phyloP scores from a whole-genome alignment of 2,113 vertebrate genomes.

The Abramis brama region DNA sequence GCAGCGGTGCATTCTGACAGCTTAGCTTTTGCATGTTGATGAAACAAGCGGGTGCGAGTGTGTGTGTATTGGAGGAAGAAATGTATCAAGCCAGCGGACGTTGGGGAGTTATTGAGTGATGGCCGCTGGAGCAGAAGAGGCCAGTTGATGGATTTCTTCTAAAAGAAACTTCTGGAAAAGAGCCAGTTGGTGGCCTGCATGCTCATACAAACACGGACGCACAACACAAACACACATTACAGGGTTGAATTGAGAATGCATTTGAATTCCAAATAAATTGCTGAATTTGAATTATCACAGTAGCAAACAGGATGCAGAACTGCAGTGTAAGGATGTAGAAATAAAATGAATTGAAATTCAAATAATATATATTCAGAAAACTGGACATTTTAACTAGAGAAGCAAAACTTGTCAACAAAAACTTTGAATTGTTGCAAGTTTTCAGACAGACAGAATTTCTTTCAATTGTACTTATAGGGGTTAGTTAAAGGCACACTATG shows the following conservation, averaged over 20 bases:
- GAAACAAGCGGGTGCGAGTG: neutral
- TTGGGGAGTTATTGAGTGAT: slow-evolving; percentile 29
- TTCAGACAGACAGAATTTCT: neutral
- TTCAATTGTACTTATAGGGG: too few species aligned
- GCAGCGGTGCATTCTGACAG: neutral
- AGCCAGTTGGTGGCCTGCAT: neutral
- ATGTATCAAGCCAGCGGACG: slow-evolving; percentile 6
- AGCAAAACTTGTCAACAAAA: neutral
- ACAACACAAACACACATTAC: neutral
- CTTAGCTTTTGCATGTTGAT: slow-evolving; percentile 16
- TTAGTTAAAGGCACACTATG: too few species aligned
- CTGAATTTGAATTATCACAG: neutral
- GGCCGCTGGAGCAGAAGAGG: slow-evolving; percentile 22
- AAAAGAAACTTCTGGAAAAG: slow-evolving; percentile 16
- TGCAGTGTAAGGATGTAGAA: neutral
- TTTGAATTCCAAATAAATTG: neutral
- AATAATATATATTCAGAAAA: neutral
- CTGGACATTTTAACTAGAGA: neutral
- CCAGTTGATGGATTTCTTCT: slow-evolving; percentile 20
- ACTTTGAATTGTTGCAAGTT: neutral
- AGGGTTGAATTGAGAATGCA: neutral
- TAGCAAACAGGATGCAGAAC: neutral
- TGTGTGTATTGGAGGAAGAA: neutral
- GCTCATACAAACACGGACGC: neutral
- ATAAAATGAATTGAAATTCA: neutral